phyloP scores from a whole-genome alignment of 2,797 vertebrate genomes.

The Columba guinea region DNA sequence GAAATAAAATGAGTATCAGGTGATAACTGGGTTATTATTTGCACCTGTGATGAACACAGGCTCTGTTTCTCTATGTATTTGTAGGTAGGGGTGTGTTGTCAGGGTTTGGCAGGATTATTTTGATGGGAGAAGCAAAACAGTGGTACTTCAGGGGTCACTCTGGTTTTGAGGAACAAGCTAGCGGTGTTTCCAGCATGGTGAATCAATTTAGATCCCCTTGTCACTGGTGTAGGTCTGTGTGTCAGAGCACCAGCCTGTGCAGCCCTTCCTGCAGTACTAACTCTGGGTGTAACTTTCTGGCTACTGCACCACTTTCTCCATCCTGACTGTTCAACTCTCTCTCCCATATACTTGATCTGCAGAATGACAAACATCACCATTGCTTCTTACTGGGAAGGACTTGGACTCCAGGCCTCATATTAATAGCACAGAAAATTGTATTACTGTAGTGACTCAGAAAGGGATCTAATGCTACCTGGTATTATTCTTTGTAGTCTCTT shows the following conservation, averaged over 20 bases:
- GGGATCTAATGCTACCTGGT: not conserved
- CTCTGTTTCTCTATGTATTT: not conserved
- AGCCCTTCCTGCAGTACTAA: not conserved
- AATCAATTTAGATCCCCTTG: not conserved
- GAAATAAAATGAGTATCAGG: not conserved
- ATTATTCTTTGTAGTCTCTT: not conserved
- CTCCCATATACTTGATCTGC: not conserved
- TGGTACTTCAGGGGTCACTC: not conserved
- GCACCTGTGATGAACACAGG: not conserved
- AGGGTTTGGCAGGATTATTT: not conserved
- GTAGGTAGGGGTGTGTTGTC: accelerated
- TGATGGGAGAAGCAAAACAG: not conserved
- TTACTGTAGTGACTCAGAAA: not conserved
- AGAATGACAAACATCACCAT: not conserved
- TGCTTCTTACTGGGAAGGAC: not conserved
- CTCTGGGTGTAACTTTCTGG: not conserved
- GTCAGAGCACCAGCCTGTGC: accelerated
- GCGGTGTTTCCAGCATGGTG: not conserved
- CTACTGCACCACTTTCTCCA: not conserved
- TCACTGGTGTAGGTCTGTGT: not conserved
- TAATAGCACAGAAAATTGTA: not conserved
- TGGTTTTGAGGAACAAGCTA: not conserved
- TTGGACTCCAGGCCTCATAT: not conserved
- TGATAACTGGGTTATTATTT: not conserved
- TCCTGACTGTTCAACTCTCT: not conserved